Percentiles rank a stretch among this genome's conserved stretches.
Evolutionary conservation across 1,140 invertebrate species (phyloP).

Genomic region (Drosophila saltans): DNA sequence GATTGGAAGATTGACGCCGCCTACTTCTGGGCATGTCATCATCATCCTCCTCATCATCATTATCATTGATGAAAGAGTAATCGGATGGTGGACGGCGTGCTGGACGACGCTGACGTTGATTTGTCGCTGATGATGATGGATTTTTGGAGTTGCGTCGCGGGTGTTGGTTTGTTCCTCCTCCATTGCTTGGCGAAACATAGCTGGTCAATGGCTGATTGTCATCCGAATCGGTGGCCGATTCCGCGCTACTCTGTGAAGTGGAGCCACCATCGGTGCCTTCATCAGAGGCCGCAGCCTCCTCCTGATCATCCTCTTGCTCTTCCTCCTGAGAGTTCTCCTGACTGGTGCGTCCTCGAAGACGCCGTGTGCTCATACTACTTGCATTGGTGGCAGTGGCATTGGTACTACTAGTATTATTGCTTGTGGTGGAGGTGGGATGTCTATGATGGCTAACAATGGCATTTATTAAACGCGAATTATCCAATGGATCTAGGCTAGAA

Average conservation of each 20-base stretch:
- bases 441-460: slow-evolving; percentile 49
- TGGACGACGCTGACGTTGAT: slow-evolving; percentile 44
- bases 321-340: slow-evolving; percentile 67
- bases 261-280: slow-evolving; percentile 76
- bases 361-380: slow-evolving; percentile 50
- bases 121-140: slow-evolving; percentile 39
- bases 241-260: slow-evolving; percentile 57
- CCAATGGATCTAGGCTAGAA: slow-evolving; percentile 72
- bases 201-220: slow-evolving; percentile 84
- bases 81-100: slow-evolving; percentile 53
- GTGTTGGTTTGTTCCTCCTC: slow-evolving; percentile 20
- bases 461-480: slow-evolving; percentile 50
- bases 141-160: slow-evolving; percentile 53
- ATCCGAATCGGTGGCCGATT: slow-evolving; percentile 83
- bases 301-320: slow-evolving; percentile 54
- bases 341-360: slow-evolving; percentile 64
- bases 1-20: slow-evolving; percentile 18
- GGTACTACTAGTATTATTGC: slow-evolving; percentile 30
- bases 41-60: slow-evolving; percentile 71
- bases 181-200: slow-evolving; percentile 68
- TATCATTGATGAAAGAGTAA: slow-evolving; percentile 56
- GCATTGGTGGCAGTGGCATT: slow-evolving; percentile 7
- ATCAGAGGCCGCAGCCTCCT: slow-evolving; percentile 64
- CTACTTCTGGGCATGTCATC: slow-evolving; percentile 56
- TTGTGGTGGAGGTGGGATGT: slow-evolving; percentile 74